Percentiles rank a stretch among this genome's conserved stretches.
Conservation (phyloP, 2,888 invertebrate species). For the Chrysolina americana region DNA sequence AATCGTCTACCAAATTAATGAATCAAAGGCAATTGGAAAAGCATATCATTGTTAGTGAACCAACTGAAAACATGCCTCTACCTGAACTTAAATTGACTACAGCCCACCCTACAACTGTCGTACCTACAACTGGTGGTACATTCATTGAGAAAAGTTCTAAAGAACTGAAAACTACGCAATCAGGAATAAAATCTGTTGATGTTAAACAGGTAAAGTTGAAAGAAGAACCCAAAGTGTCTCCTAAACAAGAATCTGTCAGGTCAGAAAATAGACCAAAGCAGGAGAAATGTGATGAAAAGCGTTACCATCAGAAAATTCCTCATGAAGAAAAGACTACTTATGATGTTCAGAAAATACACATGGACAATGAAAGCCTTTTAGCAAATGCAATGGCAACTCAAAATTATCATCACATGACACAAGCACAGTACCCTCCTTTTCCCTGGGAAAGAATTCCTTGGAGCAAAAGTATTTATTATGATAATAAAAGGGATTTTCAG, state of each 20-base stretch:
- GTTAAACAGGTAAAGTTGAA: constrained; percentile 68
- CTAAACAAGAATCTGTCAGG: constrained; percentile 62
- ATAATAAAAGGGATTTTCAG: constrained; percentile 68
- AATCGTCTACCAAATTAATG: not conserved
- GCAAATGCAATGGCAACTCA: constrained; percentile 78
- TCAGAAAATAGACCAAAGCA: constrained; percentile 66
- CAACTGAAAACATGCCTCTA: not conserved
- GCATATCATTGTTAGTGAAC: not conserved
- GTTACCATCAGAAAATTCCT: constrained; percentile 56
- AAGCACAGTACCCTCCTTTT: constrained; percentile 77
- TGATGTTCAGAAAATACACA: constrained; percentile 62
- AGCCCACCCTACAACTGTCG: not conserved
- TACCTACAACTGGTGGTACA: not conserved
- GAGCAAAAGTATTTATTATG: constrained; percentile 75
- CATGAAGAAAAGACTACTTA: constrained; percentile 61
- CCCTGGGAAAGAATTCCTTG: constrained; percentile 75
- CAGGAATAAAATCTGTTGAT: constrained; percentile 54
- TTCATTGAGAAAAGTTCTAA: constrained; percentile 4
- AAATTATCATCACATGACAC: constrained; percentile 74
- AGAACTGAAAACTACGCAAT: constrained; percentile 64
- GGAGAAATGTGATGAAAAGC: constrained; percentile 68
- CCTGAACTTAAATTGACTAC: not conserved
- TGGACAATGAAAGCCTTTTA: constrained; percentile 70
- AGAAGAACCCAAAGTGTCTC: constrained; percentile 70
- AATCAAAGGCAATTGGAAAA: constrained; percentile 5